Evolutionary conservation across 2,797 vertebrate species (phyloP), one percentile per base, ranked within the genome.

Genomic region (Phaenicophaeus curvirostris): DNA sequence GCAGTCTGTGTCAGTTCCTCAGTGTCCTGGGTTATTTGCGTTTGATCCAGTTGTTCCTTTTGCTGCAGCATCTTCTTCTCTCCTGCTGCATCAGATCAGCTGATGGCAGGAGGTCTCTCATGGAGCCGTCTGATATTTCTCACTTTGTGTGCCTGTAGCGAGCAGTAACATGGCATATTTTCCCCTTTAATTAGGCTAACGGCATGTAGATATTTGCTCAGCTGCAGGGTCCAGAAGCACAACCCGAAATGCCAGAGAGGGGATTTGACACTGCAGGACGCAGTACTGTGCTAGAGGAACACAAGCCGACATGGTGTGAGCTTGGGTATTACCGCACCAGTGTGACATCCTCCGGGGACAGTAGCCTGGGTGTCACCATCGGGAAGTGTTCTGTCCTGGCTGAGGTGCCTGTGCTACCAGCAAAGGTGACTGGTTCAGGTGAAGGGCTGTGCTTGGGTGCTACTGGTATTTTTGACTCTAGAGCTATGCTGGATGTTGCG

Each of bases 291-390:
- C 23, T 27, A 30, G 51, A 35, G 33, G 67, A 21, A 51, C 31
- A 15, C 20, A 17, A 51, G 31, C 21, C 0, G 8, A 30, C 37
- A 23, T 1, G 0, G 13, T 9, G 5, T 23, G 27, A 74, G 51
- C 27, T n/a, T 1, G 1, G 4, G 8, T 5, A 2, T 16, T 41
- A 39, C 42, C 2, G 1, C 66, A 39, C 10, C 13, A 2, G 7
- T 39, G 57, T 5, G 10, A 28, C 65, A 58, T 6, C 48, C 17
- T 33, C 25, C 4, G 13, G 8, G 23, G 69, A 7, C 9, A 16
- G 20, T 1, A 54, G 27, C 33, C 33, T 33, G 25, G 35, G 25
- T 69, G 37, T 48, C 39, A 35, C 5, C 4, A 18, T 19, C 0
- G 0, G 24, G 31, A 20, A 41, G n/a, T 15, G 5, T 50, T 24